Evolutionary conservation across 1,140 invertebrate genomes (phyloP).

Genomic region (Drosophila insularis): DNA sequence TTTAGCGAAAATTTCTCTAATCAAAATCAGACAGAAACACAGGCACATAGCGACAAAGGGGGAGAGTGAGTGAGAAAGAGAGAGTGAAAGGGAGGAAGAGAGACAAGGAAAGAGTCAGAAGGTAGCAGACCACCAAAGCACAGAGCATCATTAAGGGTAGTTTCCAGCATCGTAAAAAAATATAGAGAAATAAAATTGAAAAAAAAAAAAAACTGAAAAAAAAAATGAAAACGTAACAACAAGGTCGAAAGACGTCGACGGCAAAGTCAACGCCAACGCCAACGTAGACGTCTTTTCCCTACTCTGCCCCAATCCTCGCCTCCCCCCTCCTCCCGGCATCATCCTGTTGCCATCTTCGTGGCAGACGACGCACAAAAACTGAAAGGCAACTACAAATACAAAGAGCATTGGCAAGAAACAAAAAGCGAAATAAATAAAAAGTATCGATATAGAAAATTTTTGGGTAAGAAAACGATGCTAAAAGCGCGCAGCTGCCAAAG

Average conservation of each 20-base stretch:
- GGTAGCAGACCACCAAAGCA: conserved; percentile 14
- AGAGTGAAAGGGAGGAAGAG: neutral
- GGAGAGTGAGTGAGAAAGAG: neutral
- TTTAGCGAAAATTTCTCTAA: conserved; percentile 10
- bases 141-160: conserved; percentile 75
- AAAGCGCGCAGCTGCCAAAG: conserved; percentile 5
- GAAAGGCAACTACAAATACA: conserved; percentile 40
- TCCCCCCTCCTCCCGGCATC: neutral
- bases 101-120: neutral
- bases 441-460: conserved; percentile 68
- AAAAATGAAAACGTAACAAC: conserved; percentile 29
- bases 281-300: conserved; percentile 4
- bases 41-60: neutral
- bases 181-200: conserved; percentile 79
- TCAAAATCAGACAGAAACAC: neutral
- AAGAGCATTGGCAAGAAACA: conserved; percentile 35
- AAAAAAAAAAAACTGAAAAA: conserved; percentile 48
- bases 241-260: conserved; percentile 56
- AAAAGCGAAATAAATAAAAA: conserved; percentile 61
- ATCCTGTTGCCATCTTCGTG: neutral
- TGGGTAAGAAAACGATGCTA: conserved; percentile 47
- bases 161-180: conserved; percentile 76
- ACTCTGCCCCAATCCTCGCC: neutral
- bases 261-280: conserved; percentile 30
- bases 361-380: conserved; percentile 40